Evolutionary conservation across 2,888 invertebrate species (phyloP).

Genomic region (Venusia cambrica): DNA sequence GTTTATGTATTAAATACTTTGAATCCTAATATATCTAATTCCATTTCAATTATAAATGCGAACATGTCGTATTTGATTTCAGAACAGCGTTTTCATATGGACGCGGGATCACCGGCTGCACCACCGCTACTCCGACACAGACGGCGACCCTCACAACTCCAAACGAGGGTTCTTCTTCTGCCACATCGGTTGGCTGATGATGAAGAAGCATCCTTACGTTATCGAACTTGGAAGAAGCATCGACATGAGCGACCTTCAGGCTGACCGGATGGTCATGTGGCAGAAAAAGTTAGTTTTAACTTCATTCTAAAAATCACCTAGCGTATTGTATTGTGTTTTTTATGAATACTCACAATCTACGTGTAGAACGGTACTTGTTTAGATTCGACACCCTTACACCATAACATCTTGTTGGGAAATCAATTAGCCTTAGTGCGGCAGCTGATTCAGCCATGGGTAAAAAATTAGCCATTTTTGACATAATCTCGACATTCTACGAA

Average conservation of each 20-base stretch:
- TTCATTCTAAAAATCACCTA: neutral
- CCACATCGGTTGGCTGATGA: conserved; percentile 93
- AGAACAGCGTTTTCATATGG: conserved; percentile 90
- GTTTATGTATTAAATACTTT: no score
- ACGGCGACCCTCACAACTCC: conserved; percentile 90
- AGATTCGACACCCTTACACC: no score
- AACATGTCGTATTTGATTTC: conserved; percentile 10
- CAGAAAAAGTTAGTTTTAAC: conserved; percentile 76
- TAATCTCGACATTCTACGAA: no score
- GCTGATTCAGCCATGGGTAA: no score
- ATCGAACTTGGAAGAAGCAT: conserved; percentile 83
- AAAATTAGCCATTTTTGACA: no score
- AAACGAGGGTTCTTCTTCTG: conserved; percentile 92
- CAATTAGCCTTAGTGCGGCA: no score
- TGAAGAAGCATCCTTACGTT: conserved; percentile 88
- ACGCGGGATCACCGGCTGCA: conserved; percentile 90
- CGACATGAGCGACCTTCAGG: conserved; percentile 88
- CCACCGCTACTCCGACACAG: conserved; percentile 86
- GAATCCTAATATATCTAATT: no score
- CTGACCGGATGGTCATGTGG: conserved; percentile 86
- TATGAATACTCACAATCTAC: no score
- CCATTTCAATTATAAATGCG: no score
- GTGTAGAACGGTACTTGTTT: no score
- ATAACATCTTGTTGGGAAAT: no score
- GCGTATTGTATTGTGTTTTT: neutral